These are phyloP conservation scores for Mus minutoides DNA, from an alignment of 2,797 vertebrate genomes.

Conservation along the genomic window DNA sequence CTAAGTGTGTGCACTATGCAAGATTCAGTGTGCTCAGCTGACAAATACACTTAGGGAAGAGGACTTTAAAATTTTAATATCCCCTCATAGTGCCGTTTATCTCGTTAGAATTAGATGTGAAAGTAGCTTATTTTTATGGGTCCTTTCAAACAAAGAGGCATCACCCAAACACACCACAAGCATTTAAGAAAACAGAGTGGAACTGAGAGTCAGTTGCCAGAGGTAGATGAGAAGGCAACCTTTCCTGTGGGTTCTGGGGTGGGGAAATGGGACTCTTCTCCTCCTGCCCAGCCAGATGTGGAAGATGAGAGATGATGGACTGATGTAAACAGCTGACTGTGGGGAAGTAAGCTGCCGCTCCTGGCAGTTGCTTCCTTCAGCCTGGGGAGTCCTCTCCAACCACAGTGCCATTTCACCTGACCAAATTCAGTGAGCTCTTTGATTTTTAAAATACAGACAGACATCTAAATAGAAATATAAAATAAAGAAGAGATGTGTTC, in stretches of 20 bases:
- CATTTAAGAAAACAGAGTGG: conserved; percentile 56
- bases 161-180: conserved; percentile 70
- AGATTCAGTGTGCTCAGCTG: conserved; percentile 85
- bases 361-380: not conserved
- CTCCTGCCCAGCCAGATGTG: not conserved
- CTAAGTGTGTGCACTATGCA: conserved; percentile 79
- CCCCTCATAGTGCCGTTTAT: conserved; percentile 84
- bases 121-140: conserved; percentile 50
- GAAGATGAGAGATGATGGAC: conserved; percentile 32
- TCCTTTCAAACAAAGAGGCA: conserved; percentile 81
- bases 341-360: not conserved
- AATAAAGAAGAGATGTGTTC: conserved; percentile 49
- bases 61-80: conserved; percentile 90
- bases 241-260: not conserved
- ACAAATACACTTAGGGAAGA: conserved; percentile 86
- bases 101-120: conserved; percentile 84
- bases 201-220: not conserved
- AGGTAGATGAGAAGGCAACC: not conserved
- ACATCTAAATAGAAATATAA: conserved; percentile 45
- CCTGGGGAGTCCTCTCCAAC: conserved; percentile 53
- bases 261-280: not conserved
- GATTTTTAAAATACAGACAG: conserved; percentile 6
- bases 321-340: not conserved
- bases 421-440: conserved; percentile 48
- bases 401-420: conserved; percentile 36